phyloP scores from a whole-genome alignment of 2,113 vertebrate genomes.

The Rhea americana region DNA sequence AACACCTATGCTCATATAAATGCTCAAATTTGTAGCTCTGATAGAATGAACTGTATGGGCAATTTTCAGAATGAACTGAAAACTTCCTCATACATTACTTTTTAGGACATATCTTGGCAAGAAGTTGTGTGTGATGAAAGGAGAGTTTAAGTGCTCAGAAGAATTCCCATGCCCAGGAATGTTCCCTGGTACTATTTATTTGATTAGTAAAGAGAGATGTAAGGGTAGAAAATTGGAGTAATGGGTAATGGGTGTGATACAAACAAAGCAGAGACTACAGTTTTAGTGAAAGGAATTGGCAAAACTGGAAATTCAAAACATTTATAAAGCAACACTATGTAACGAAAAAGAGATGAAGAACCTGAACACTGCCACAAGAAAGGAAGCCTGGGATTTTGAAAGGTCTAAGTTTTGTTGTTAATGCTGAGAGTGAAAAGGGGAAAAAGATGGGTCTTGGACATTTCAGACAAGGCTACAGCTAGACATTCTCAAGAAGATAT shows the following conservation, averaged over 20 bases:
- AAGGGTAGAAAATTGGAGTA: not conserved
- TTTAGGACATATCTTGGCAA: too few species aligned
- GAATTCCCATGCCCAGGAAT: not conserved
- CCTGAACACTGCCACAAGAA: not conserved
- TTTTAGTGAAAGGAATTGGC: not conserved
- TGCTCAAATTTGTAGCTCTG: not conserved
- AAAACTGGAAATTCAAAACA: not conserved
- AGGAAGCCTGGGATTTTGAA: not conserved
- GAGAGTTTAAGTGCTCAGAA: not conserved
- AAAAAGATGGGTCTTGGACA: not conserved
- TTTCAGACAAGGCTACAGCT: not conserved
- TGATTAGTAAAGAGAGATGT: not conserved
- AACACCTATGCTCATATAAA: not conserved
- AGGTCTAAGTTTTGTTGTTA: not conserved
- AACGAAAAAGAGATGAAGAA: not conserved
- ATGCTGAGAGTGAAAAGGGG: not conserved
- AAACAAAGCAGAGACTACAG: not conserved
- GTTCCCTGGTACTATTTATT: not conserved
- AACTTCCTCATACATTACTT: too few species aligned
- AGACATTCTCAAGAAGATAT: not conserved
- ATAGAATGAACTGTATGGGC: not conserved
- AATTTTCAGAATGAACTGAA: not conserved
- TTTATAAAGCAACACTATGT: not conserved
- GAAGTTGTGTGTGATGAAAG: not conserved
- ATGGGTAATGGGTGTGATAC: not conserved